Base-by-base conservation (phyloP, 2,113 vertebrate species). In the Emydocephalus ijimae region DNA sequence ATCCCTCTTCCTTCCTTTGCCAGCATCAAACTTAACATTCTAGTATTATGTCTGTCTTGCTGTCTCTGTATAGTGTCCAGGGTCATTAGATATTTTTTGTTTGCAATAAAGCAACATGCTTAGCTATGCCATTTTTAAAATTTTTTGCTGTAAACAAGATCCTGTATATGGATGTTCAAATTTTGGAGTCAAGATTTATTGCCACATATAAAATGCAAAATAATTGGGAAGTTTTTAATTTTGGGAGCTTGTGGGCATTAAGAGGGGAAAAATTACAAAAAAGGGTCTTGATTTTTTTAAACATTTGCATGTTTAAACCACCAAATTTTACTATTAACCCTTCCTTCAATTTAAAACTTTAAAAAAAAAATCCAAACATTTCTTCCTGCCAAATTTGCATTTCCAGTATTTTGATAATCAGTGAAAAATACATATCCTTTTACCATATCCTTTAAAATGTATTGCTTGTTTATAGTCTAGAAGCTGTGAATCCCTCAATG, bases 401-500 rank as follows among this genome's bases (percentile, higher is more conserved):
- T 81, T 39, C 20, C 43, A 9, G 14, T 39, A 24, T 59, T 57
- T 85, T 21, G 24, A 24, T 1, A 3, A 61, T 20, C 5, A 2
- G 0, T 14, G 0, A 4, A 18, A 61, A 3, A 81, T 86, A 12
- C 74, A 52, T 29, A 45, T 59, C 21, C 5, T 26, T 39, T 29
- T 3, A n/a, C 7, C 2, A 3, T 2, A 48, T 54, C 48, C 39
- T 89, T 86, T 85, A 81, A 59, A 61, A 90, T 50, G 20, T 55
- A 4, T 55, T 88, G 0, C 11, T 94, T 10, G 23, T 94, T 93
- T 92, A 23, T 90, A 99, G 99, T 59, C 96, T 98, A 92, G 97
- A 97, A 92, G 98, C 98, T 0, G 97, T 99, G 39, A 93, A 93
- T 85, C 97, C 98, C 0, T 98, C 99, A 54, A 93, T 99, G 97